Conservation (phyloP, 1,140 invertebrate species). For the Colletes gigas region DNA sequence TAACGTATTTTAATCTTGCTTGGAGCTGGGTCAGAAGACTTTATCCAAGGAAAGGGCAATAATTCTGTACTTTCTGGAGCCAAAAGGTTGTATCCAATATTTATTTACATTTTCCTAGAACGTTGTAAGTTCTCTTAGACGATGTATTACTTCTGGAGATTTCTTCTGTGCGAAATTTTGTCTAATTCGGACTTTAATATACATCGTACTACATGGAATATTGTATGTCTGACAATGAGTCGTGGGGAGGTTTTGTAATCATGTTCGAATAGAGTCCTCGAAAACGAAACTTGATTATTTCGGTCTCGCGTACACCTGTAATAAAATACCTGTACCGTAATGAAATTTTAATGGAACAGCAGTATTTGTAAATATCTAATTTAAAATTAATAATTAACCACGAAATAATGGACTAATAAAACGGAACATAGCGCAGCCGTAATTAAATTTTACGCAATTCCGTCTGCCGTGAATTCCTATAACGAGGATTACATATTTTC, state of each 20-base stretch:
- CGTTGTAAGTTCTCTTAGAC: too few species aligned
- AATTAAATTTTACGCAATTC: background rate
- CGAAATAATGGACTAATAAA: background rate
- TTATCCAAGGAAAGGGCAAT: too few species aligned
- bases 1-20: too few species aligned
- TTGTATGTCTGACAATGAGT: background rate
- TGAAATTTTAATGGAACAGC: constrained; percentile 22
- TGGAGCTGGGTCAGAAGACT: too few species aligned
- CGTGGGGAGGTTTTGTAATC: background rate
- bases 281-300: constrained; percentile 17
- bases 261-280: background rate
- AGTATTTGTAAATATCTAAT: background rate
- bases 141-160: too few species aligned
- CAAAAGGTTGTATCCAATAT: too few species aligned
- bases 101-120: too few species aligned
- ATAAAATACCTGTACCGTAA: background rate
- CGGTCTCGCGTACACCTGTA: background rate
- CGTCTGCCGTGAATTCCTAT: background rate
- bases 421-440: background rate
- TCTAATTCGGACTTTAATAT: background rate
- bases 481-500: background rate
- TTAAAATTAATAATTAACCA: constrained; percentile 8
- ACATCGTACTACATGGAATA: background rate
- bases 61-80: too few species aligned
- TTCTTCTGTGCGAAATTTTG: background rate